phyloP scores from a whole-genome alignment of 2,888 invertebrate species.

The Bruchidius siliquastri region DNA sequence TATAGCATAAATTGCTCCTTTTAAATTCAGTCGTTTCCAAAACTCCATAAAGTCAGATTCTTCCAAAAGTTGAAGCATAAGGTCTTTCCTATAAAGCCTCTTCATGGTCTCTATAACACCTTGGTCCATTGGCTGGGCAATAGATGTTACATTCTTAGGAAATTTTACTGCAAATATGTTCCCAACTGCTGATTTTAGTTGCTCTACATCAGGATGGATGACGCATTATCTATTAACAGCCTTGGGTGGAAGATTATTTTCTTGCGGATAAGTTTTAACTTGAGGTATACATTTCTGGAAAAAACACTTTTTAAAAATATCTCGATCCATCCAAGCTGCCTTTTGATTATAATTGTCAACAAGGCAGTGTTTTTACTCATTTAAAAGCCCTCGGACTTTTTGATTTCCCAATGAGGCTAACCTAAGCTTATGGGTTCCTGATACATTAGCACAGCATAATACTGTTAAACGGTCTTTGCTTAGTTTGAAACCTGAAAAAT shows the following conservation, averaged over 20 bases:
- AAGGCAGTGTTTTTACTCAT: no score
- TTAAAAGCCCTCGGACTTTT: no score
- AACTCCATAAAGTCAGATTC: slow-evolving; percentile 8
- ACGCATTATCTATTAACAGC: slow-evolving; percentile 12
- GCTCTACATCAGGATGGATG: slow-evolving; percentile 13
- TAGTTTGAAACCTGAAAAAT: no score
- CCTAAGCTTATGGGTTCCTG: slow-evolving; percentile 11
- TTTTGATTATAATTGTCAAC: not conserved
- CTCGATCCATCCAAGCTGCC: slow-evolving; percentile 2
- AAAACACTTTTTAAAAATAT: not conserved
- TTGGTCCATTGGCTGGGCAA: slow-evolving; percentile 18
- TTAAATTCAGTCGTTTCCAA: not conserved
- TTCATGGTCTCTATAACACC: slow-evolving; percentile 16
- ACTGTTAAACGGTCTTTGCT: no score
- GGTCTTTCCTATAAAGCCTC: slow-evolving; percentile 14
- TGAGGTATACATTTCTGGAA: not conserved
- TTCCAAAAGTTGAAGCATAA: slow-evolving; percentile 10
- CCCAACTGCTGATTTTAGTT: slow-evolving; percentile 13
- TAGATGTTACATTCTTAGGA: slow-evolving; percentile 12
- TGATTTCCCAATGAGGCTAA: no score
- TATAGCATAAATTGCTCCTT: slow-evolving; percentile 1
- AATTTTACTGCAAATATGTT: slow-evolving; percentile 14
- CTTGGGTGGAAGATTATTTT: slow-evolving; percentile 12
- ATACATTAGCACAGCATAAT: no score
- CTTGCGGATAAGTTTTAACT: slow-evolving; percentile 1